These are phyloP conservation scores for Nothocercus nigrocapillus DNA, from an alignment of 2,113 vertebrate genomes.

Conservation along the genomic window DNA sequence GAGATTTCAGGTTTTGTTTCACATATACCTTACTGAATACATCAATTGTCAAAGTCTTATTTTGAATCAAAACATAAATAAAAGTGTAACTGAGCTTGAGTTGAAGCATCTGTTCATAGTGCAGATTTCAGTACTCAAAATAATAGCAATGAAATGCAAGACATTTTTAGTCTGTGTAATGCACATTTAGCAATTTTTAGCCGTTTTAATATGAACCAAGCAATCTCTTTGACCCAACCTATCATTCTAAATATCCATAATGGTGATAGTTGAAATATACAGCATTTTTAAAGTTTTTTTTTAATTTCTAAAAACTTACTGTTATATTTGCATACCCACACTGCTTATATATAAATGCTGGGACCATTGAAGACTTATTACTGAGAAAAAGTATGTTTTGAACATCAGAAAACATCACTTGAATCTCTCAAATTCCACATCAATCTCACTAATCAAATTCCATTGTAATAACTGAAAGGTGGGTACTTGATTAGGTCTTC, in stretches of 20 bases:
- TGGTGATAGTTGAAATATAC: background rate
- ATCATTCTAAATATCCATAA: background rate
- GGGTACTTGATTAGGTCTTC: background rate
- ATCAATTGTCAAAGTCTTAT: fast-evolving
- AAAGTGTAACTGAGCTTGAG: background rate
- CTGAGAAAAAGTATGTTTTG: background rate
- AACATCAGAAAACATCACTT: background rate
- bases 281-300: background rate
- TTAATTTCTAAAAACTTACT: background rate
- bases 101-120: background rate
- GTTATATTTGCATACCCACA: background rate
- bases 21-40: background rate
- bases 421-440: background rate
- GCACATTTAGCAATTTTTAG: background rate
- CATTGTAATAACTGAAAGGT: background rate
- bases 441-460: background rate
- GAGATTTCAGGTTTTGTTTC: background rate
- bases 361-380: background rate
- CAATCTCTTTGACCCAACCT: background rate
- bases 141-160: background rate
- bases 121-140: background rate
- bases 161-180: background rate
- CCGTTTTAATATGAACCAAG: background rate
- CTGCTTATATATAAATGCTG: background rate
- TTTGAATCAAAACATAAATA: background rate